Conservation (phyloP, 1,140 invertebrate genomes). For the Drosophila virilis region DNA sequence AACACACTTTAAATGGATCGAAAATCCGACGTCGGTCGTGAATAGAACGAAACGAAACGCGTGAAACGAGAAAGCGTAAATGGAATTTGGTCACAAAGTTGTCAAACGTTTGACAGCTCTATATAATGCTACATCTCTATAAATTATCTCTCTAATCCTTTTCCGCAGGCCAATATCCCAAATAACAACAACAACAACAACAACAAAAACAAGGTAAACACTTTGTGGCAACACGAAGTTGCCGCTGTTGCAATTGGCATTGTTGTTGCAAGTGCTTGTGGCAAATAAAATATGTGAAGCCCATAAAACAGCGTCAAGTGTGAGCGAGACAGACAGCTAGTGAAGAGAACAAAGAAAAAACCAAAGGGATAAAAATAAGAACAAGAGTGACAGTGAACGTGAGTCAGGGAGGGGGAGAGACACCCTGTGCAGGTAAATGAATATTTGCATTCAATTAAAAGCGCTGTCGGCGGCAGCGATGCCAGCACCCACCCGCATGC, state of each 20-base stretch:
- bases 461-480: slow-evolving; percentile 49
- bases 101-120: slow-evolving; percentile 23
- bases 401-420: neutral
- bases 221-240: slow-evolving; percentile 1
- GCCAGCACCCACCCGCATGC: slow-evolving; percentile 29
- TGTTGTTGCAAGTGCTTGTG: slow-evolving; percentile 5
- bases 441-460: slow-evolving; percentile 66
- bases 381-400: slow-evolving; percentile 11
- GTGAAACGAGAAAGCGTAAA: slow-evolving; percentile 13
- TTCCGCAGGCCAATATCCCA: slow-evolving; percentile 20
- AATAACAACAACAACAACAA: slow-evolving; percentile 1
- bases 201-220: slow-evolving; percentile 5
- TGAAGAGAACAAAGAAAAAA: no score
- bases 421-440: slow-evolving; percentile 42
- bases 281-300: slow-evolving; percentile 43
- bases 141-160: slow-evolving; percentile 24
- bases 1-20: neutral
- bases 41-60: neutral
- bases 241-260: neutral
- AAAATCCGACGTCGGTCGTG: neutral
- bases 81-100: slow-evolving; percentile 44
- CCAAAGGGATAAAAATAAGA: neutral
- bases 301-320: neutral
- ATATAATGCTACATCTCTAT: slow-evolving; percentile 21
- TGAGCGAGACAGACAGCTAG: neutral